Percentiles rank a stretch among this genome's conserved stretches.
Evolutionary conservation across 2,888 invertebrate genomes (phyloP).

Genomic region (Proisotoma minuta): DNA sequence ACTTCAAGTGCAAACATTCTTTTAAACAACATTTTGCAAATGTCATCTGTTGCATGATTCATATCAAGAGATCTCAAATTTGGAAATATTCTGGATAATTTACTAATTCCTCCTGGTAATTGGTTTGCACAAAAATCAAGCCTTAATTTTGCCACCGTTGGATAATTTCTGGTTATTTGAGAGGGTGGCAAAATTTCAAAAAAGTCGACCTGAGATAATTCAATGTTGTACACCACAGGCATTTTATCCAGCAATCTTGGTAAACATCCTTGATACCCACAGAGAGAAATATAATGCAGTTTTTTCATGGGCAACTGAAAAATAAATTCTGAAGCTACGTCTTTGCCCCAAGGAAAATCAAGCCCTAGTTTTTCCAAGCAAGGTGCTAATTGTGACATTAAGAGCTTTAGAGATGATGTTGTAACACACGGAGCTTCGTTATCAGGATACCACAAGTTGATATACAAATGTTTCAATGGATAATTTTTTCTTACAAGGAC

Average conservation of each 20-base stretch:
- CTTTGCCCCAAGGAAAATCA: conserved; percentile 9
- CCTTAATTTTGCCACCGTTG: background rate
- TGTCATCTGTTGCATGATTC: conserved; percentile 11
- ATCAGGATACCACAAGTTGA: conserved; percentile 9
- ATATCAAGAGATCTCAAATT: background rate
- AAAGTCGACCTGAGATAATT: conserved; percentile 13
- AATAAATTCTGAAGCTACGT: background rate
- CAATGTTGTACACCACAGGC: background rate
- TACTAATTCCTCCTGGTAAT: background rate
- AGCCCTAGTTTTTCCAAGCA: conserved; percentile 2
- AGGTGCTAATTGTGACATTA: background rate
- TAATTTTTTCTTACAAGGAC: background rate
- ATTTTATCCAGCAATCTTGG: background rate
- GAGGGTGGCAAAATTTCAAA: conserved; percentile 1
- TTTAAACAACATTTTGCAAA: conserved; percentile 7
- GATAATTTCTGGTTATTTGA: background rate
- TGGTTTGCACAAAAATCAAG: conserved; percentile 6
- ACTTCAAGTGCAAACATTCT: background rate
- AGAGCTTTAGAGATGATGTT: background rate
- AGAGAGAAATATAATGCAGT: background rate
- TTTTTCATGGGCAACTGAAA: background rate
- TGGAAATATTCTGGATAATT: conserved; percentile 9
- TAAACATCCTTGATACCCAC: conserved; percentile 8
- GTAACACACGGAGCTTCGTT: background rate
- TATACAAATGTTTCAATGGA: conserved; percentile 6